Evolutionary conservation across 2,113 vertebrate genomes (phyloP).

Genomic region (Irena cyanogastra): DNA sequence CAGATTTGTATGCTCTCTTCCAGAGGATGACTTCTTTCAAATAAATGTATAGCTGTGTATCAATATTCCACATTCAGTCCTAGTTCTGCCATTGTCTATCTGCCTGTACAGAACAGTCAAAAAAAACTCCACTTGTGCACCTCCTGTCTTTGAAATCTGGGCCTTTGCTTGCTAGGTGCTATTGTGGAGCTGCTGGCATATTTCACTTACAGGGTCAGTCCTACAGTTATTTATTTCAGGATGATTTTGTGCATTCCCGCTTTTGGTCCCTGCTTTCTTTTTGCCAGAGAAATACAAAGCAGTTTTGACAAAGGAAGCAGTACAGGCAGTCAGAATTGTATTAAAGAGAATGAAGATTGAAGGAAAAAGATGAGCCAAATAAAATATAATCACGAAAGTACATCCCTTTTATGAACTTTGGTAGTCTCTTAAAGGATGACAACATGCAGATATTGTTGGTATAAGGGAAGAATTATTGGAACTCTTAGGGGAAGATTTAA

Average conservation of each 20-base stretch:
- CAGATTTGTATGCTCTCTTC: background rate
- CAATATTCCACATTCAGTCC: background rate
- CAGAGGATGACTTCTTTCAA: background rate
- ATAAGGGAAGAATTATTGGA: background rate
- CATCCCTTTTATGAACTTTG: conserved; percentile 2
- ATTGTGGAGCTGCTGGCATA: background rate
- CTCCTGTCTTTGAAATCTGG: background rate
- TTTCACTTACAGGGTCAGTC: background rate
- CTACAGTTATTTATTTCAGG: conserved; percentile 9
- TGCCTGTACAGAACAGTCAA: background rate
- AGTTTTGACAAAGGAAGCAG: background rate
- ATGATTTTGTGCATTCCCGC: background rate
- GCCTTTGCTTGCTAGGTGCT: background rate
- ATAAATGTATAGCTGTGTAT: background rate
- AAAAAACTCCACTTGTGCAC: background rate
- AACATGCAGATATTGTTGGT: background rate
- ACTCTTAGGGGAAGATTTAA: background rate
- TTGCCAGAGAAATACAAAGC: background rate
- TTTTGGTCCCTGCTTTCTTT: background rate
- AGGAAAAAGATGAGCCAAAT: background rate
- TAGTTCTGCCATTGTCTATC: background rate
- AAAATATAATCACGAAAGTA: background rate
- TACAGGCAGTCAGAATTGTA: background rate
- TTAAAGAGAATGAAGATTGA: background rate
- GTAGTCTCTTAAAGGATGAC: background rate